Conservation (phyloP, 1,140 invertebrate genomes). For the Plectus sambesii region DNA sequence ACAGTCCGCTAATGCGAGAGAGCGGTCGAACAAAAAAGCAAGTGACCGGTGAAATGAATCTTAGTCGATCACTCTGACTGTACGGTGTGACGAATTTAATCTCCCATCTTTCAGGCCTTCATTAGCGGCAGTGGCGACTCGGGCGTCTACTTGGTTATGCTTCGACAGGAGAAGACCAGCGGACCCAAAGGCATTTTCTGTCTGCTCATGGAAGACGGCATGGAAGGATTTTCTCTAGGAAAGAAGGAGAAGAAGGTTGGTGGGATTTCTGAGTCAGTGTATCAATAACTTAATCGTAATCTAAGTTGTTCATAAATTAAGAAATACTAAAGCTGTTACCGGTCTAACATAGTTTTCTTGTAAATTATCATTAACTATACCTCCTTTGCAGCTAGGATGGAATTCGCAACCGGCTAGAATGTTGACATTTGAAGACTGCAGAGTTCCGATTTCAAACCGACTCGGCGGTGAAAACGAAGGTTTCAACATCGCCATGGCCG, state of each 20-base stretch:
- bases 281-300: too few relatives aligned
- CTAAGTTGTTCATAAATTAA: too few relatives aligned
- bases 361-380: too few relatives aligned
- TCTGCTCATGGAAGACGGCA: slow-evolving; percentile 54
- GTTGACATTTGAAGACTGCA: slow-evolving; percentile 56
- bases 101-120: too few relatives aligned
- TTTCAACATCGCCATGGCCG: slow-evolving; percentile 58
- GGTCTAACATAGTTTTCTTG: too few relatives aligned
- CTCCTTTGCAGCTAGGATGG: slow-evolving; percentile 56
- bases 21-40: too few relatives aligned
- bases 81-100: too few relatives aligned
- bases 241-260: slow-evolving; percentile 57
- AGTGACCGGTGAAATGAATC: too few relatives aligned
- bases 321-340: too few relatives aligned
- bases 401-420: slow-evolving; percentile 56
- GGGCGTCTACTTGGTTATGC: slow-evolving; percentile 43
- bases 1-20: too few relatives aligned
- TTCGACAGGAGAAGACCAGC: slow-evolving; percentile 51
- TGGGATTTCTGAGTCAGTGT: too few relatives aligned
- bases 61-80: too few relatives aligned
- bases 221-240: slow-evolving; percentile 53
- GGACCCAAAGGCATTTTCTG: slow-evolving; percentile 58
- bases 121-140: slow-evolving; percentile 56
- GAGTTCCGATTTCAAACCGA: slow-evolving; percentile 53
- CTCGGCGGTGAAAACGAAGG: slow-evolving; percentile 54